A percentile compares a stretch with the other conserved stretches of the same genome.
These are phyloP conservation scores for Aythya baeri DNA, from an alignment of 2,113 vertebrate species.

Conservation along the genomic window DNA sequence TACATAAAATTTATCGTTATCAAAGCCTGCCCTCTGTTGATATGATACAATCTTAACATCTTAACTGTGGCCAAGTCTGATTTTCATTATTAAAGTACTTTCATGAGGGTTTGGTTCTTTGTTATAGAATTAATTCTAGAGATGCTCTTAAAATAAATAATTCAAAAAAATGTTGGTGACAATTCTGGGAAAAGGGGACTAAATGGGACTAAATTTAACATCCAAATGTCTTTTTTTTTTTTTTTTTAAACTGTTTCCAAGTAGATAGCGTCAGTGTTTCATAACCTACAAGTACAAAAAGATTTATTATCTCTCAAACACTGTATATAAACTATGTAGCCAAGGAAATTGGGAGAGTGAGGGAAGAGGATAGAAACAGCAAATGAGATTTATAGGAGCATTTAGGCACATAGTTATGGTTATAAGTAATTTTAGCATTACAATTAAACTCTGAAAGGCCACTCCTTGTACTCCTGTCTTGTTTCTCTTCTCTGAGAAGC, in stretches of 20 bases:
- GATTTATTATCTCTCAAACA: background rate
- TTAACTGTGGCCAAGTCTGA: fast-evolving
- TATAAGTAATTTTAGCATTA: background rate
- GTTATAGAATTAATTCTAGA: background rate
- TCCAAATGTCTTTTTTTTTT: fast-evolving
- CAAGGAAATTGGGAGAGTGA: background rate
- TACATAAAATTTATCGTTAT: background rate
- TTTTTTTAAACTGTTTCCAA: background rate
- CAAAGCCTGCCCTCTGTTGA: conserved; percentile 65
- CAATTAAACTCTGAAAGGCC: background rate
- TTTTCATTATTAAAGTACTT: background rate
- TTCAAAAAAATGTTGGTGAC: background rate
- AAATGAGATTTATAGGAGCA: background rate
- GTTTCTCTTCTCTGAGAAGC: background rate
- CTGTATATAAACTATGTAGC: background rate
- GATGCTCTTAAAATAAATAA: background rate
- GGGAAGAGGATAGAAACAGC: background rate
- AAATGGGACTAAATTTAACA: background rate
- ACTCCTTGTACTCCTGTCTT: background rate
- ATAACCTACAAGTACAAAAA: background rate
- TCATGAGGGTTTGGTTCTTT: background rate
- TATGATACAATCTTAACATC: background rate
- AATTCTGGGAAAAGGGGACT: background rate
- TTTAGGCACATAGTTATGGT: background rate
- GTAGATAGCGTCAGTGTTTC: background rate